Percentiles rank a stretch among this genome's conserved stretches.
phyloP scores from a whole-genome alignment of 2,797 vertebrate genomes.

The Hapalemur alaotrensis region DNA sequence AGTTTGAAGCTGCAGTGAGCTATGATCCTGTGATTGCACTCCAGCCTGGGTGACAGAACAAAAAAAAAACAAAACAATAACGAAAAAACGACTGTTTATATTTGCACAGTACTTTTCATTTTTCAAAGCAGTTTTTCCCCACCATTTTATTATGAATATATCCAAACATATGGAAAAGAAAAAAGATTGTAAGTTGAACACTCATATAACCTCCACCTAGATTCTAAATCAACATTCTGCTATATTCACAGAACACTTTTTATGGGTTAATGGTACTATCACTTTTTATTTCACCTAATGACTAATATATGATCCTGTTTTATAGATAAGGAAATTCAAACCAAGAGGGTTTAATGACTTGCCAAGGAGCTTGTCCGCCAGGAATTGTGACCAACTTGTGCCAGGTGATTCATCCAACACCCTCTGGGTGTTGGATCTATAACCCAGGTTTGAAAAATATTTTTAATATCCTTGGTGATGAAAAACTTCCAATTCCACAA shows the following conservation, averaged over 20 bases:
- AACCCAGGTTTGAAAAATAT: conserved; percentile 17
- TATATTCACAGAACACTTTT: conserved; percentile 19
- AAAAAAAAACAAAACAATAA: background rate
- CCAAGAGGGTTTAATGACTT: background rate
- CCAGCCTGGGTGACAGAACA: background rate
- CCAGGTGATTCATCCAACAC: conserved; percentile 27
- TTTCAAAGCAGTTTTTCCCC: background rate
- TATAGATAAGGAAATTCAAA: conserved; percentile 6
- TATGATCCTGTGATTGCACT: background rate
- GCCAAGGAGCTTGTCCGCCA: background rate
- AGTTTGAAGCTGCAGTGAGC: background rate
- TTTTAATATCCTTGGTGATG: background rate
- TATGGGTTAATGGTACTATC: background rate
- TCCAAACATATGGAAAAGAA: background rate
- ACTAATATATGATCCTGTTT: conserved; percentile 6
- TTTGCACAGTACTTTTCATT: background rate
- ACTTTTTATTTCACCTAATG: conserved; percentile 5
- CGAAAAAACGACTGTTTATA: background rate
- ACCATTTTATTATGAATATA: background rate
- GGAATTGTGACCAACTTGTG: background rate
- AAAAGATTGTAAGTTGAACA: background rate
- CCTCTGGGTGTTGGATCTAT: background rate
- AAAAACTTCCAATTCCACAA: background rate
- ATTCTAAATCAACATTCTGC: background rate
- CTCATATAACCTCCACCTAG: background rate